Percentiles rank a stretch among this genome's conserved stretches.
phyloP scores from a whole-genome alignment of 2,797 vertebrate genomes.

The Trachops cirrhosus region DNA sequence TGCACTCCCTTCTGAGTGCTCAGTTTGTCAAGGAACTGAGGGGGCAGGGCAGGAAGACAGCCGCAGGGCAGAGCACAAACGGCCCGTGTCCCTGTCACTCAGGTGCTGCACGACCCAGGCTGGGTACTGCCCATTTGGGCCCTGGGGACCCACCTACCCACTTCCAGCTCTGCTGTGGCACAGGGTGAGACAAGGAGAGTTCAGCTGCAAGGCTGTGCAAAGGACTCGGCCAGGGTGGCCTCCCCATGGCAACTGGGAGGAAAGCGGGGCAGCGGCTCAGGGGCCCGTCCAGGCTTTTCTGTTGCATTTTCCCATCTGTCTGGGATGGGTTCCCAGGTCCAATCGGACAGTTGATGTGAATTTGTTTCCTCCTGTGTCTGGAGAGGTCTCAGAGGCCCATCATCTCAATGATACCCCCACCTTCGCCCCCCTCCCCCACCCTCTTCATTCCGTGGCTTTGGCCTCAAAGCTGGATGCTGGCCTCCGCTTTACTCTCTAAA shows the following conservation, averaged over 20 bases:
- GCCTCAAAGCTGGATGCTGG: neutral
- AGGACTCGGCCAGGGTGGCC: neutral
- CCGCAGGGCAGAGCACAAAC: no score
- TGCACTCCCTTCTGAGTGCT: neutral
- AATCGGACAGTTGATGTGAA: fast-evolving
- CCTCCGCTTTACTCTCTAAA: neutral
- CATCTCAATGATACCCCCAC: neutral
- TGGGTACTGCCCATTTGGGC: neutral
- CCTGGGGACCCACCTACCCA: neutral
- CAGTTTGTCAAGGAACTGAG: neutral
- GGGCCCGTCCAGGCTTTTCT: no score
- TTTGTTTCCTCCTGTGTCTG: neutral
- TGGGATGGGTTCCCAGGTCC: neutral
- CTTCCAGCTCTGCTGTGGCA: neutral
- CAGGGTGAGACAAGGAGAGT: neutral
- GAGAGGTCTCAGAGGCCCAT: neutral
- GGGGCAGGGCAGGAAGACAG: neutral
- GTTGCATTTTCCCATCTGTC: no score
- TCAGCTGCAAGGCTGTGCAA: neutral
- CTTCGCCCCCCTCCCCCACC: fast-evolving
- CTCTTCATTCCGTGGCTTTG: neutral
- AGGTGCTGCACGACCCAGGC: neutral
- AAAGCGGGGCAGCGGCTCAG: neutral
- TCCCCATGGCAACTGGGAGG: neutral
- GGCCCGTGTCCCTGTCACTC: fast-evolving